These are phyloP conservation scores for Hirtodrosophila confusa DNA, from an alignment of 2,888 invertebrate species.

Conservation along the genomic window DNA sequence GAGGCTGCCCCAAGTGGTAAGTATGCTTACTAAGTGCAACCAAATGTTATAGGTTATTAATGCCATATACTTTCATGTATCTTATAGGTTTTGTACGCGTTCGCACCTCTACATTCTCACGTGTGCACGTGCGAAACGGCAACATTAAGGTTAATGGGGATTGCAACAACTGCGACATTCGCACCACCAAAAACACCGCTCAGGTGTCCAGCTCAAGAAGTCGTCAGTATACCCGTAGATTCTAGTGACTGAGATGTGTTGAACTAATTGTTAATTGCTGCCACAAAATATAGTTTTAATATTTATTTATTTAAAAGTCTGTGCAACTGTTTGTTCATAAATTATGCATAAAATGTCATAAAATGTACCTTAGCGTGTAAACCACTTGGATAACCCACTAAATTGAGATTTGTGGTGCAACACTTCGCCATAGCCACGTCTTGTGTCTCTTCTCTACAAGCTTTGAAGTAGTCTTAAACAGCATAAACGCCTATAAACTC, in stretches of 20 bases:
- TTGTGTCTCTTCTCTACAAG: too few relatives aligned
- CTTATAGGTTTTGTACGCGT: slow-evolving; percentile 32
- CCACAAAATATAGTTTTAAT: slow-evolving; percentile 16
- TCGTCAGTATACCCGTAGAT: slow-evolving; percentile 2
- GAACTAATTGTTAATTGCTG: background rate
- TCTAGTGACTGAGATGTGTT: slow-evolving; percentile 8
- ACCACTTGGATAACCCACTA: too few relatives aligned
- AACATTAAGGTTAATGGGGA: slow-evolving; percentile 47
- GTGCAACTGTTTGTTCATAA: too few relatives aligned
- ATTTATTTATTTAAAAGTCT: slow-evolving; percentile 32
- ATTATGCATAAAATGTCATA: too few relatives aligned
- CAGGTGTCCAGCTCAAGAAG: slow-evolving; percentile 30
- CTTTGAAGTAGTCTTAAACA: too few relatives aligned
- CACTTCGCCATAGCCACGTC: too few relatives aligned
- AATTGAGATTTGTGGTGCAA: too few relatives aligned
- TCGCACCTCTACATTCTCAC: background rate
- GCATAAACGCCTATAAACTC: too few relatives aligned
- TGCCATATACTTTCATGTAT: background rate
- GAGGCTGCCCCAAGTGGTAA: slow-evolving; percentile 44
- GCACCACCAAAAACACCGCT: slow-evolving; percentile 43
- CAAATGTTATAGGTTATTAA: background rate
- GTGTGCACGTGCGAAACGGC: slow-evolving; percentile 35
- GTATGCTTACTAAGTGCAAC: background rate
- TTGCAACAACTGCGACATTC: slow-evolving; percentile 51
- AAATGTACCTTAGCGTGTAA: too few relatives aligned